Percentiles rank a stretch among this genome's conserved stretches.
Evolutionary conservation across 2,797 vertebrate genomes (phyloP).

Genomic region (Hydrophis major): DNA sequence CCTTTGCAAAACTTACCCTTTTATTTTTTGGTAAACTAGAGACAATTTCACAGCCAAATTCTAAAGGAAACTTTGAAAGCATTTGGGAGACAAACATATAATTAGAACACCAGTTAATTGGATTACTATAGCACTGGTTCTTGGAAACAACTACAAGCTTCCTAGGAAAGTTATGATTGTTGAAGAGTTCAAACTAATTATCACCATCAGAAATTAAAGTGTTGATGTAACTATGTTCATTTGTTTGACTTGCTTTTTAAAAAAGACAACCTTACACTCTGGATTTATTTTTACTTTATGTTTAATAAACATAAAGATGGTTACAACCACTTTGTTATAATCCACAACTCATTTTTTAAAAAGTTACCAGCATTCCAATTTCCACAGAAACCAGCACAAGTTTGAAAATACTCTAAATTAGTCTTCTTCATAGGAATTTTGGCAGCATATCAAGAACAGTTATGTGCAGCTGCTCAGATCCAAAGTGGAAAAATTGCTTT

Average conservation of each 20-base stretch:
- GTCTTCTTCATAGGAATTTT: conserved; percentile 49
- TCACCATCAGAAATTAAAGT: background rate
- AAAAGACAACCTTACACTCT: conserved; percentile 30
- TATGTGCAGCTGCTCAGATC: background rate
- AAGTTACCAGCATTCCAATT: conserved; percentile 47
- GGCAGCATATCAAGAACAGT: background rate
- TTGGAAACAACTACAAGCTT: conserved; percentile 40
- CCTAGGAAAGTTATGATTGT: conserved; percentile 39
- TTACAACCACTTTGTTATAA: background rate
- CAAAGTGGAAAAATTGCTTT: background rate
- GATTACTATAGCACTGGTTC: conserved; percentile 22
- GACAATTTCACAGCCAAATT: background rate
- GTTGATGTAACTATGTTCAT: conserved; percentile 30
- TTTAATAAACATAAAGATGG: background rate
- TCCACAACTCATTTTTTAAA: background rate
- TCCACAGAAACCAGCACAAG: conserved; percentile 42
- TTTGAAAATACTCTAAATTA: conserved; percentile 56
- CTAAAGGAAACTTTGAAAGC: background rate
- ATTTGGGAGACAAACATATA: conserved; percentile 9
- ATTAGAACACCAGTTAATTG: conserved; percentile 34
- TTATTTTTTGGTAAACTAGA: background rate
- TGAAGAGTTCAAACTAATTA: conserved; percentile 45
- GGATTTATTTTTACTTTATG: background rate
- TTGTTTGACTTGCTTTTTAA: conserved; percentile 17
- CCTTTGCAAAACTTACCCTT: background rate